A percentile compares a stretch with the other conserved stretches of the same genome.
phyloP scores from a whole-genome alignment of 2,888 invertebrate genomes.

The Caradrina kadenii region DNA sequence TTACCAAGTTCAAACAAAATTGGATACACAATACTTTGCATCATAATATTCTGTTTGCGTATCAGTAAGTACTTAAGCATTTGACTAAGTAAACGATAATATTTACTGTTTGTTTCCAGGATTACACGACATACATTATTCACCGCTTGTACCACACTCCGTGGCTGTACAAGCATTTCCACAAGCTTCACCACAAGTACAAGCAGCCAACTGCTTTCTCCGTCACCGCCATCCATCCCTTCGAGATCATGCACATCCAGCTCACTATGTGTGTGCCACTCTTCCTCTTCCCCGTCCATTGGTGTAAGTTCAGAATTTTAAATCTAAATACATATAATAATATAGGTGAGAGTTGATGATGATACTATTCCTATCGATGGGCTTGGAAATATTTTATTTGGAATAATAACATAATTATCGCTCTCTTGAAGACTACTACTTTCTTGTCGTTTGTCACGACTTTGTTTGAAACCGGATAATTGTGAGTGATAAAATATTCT shows the following conservation, averaged over 20 bases:
- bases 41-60: conserved; percentile 1
- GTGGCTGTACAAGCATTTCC: conserved; percentile 93
- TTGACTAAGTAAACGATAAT: not conserved
- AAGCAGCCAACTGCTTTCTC: conserved; percentile 94
- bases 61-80: not conserved
- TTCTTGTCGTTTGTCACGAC: not conserved
- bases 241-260: conserved; percentile 92
- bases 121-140: conserved; percentile 92
- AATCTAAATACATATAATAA: too few species aligned
- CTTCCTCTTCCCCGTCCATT: conserved; percentile 92
- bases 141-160: conserved; percentile 93
- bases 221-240: conserved; percentile 93
- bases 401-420: not conserved
- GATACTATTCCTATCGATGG: too few species aligned
- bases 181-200: conserved; percentile 94
- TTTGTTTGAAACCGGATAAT: not conserved
- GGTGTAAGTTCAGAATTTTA: conserved; percentile 87
- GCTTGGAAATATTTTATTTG: too few species aligned
- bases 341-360: too few species aligned
- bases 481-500: too few species aligned
- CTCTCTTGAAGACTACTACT: not conserved
- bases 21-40: not conserved
- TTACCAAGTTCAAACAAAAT: conserved; percentile 2
- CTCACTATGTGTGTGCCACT: conserved; percentile 91
- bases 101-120: conserved; percentile 71